Conservation (phyloP, 1,140 invertebrate genomes). For the Hesperophylax magnus region DNA sequence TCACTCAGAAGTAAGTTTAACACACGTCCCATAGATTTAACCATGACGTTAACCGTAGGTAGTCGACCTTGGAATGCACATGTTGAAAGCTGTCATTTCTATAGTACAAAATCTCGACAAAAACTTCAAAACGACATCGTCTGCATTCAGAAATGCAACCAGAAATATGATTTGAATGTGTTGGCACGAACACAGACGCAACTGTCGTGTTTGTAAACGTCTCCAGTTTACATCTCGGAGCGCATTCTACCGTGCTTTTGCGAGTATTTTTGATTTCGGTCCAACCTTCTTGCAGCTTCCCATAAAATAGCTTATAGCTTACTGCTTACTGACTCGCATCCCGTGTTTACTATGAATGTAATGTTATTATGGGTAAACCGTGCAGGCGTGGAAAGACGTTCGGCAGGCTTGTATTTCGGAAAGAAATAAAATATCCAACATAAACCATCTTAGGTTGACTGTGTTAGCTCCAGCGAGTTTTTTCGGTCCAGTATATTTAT, state of each 20-base stretch:
- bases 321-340: background rate
- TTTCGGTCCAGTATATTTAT: no score
- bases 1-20: no score
- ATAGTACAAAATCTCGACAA: background rate
- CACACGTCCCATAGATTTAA: no score
- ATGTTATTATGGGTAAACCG: background rate
- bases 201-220: constrained; percentile 3
- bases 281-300: constrained; percentile 17
- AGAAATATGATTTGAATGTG: background rate
- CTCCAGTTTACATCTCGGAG: background rate
- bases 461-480: no score
- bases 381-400: constrained; percentile 28
- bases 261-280: constrained; percentile 32
- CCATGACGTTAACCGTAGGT: background rate
- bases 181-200: no score
- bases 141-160: background rate
- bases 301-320: no score
- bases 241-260: constrained; percentile 21
- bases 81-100: constrained; percentile 5
- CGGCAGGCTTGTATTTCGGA: constrained; percentile 18
- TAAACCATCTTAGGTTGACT: background rate
- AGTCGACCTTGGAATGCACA: constrained; percentile 17
- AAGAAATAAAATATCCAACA: constrained; percentile 14
- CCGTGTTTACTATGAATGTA: constrained; percentile 14
- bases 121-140: constrained; percentile 2